Percentiles rank a stretch among this genome's conserved stretches.
phyloP scores from a whole-genome alignment of 2,113 vertebrate species.

The Semnornis frantzii region DNA sequence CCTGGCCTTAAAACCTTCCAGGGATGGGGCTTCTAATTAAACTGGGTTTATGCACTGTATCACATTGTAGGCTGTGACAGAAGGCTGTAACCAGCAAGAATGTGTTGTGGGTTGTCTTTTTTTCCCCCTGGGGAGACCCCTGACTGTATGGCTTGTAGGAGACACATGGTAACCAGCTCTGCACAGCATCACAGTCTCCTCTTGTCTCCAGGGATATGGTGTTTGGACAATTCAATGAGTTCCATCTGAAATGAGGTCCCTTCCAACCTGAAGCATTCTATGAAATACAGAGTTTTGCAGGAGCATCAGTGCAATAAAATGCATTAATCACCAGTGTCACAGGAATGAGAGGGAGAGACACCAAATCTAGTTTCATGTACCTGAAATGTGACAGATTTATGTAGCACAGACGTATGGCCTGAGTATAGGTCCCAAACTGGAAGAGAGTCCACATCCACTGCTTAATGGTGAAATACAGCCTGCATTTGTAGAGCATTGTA shows the following conservation, averaged over 20 bases:
- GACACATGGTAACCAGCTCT: not conserved
- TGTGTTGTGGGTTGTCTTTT: not conserved
- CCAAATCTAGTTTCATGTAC: not conserved
- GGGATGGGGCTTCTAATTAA: not conserved
- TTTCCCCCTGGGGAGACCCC: not conserved
- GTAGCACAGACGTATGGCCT: not conserved
- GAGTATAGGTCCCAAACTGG: not conserved
- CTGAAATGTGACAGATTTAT: not conserved
- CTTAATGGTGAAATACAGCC: not conserved
- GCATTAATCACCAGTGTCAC: not conserved
- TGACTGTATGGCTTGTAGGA: not conserved
- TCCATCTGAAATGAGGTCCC: not conserved
- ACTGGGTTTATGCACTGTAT: not conserved
- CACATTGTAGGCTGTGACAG: not conserved
- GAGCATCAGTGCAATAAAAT: not conserved
- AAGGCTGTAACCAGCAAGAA: constrained; percentile 20
- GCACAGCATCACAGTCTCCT: not conserved
- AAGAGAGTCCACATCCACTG: not conserved
- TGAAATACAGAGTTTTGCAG: not conserved
- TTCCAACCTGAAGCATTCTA: no score
- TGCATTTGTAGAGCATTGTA: not conserved
- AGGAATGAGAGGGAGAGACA: not conserved
- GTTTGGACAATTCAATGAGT: not conserved
- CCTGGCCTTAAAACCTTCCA: no score
- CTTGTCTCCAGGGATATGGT: not conserved